These are phyloP conservation scores for Sebastes trivittatus DNA, from an alignment of 2,797 vertebrate genomes.

Conservation along the genomic window DNA sequence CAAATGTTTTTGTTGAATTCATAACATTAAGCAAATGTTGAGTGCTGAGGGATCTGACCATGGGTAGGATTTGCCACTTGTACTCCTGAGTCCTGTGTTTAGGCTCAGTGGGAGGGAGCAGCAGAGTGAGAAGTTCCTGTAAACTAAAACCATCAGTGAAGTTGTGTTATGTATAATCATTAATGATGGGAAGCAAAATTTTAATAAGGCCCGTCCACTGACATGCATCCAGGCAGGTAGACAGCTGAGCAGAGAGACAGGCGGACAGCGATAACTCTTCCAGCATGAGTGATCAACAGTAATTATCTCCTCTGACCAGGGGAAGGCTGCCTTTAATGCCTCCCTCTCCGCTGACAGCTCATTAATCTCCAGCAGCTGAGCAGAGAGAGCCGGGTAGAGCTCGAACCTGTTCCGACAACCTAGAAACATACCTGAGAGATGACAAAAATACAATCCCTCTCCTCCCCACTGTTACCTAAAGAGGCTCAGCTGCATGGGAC, in stretches of 20 bases:
- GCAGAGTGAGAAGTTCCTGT: not conserved
- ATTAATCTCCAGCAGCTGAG: constrained; percentile 73
- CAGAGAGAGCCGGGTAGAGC: constrained; percentile 15
- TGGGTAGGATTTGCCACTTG: too few species aligned
- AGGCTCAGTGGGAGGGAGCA: not conserved
- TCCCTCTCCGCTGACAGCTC: constrained; percentile 68
- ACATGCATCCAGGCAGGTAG: not conserved
- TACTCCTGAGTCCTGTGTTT: not conserved
- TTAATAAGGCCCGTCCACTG: not conserved
- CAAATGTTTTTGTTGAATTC: too few species aligned
- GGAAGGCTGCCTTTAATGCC: constrained; percentile 54
- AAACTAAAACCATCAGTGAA: not conserved
- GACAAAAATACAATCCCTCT: constrained; percentile 28
- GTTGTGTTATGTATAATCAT: not conserved
- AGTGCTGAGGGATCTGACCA: too few species aligned
- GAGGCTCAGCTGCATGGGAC: not conserved
- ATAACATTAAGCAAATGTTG: too few species aligned
- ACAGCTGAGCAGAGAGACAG: constrained; percentile 17
- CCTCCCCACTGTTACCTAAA: not conserved
- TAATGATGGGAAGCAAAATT: constrained; percentile 2
- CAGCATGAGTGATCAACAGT: constrained; percentile 61
- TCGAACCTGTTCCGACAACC: constrained; percentile 67
- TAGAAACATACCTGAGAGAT: constrained; percentile 62
- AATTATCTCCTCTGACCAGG: constrained; percentile 66
- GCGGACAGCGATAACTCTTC: constrained; percentile 37